These are phyloP conservation scores for Octomys mimax DNA, from an alignment of 2,797 vertebrate genomes.

Conservation along the genomic window DNA sequence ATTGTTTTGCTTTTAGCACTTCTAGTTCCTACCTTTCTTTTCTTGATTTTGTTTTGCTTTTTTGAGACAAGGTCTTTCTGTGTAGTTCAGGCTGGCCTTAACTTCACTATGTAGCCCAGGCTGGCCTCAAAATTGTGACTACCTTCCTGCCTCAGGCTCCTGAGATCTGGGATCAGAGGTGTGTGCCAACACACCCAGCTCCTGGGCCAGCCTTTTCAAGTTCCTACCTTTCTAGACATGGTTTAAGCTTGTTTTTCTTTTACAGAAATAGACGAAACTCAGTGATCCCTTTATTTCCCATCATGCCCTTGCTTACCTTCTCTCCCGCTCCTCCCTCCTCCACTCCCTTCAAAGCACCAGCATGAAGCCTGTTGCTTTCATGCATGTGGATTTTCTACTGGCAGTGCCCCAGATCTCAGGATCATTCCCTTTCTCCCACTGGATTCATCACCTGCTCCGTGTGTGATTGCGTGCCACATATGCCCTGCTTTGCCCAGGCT, in stretches of 20 bases:
- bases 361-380: slow-evolving; percentile 45
- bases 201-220: neutral
- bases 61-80: neutral
- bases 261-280: neutral
- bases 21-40: neutral
- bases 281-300: neutral
- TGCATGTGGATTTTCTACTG: slow-evolving; percentile 72
- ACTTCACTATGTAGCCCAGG: neutral
- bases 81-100: neutral
- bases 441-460: slow-evolving; percentile 28
- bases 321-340: neutral
- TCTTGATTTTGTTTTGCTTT: neutral
- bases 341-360: neutral
- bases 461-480: neutral
- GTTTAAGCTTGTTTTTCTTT: neutral
- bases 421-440: slow-evolving; percentile 53
- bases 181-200: neutral
- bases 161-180: neutral
- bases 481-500: slow-evolving; percentile 65
- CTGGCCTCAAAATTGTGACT: neutral
- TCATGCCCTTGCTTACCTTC: neutral
- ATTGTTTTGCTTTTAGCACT: neutral
- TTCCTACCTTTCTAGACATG: neutral
- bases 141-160: neutral
- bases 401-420: slow-evolving; percentile 22